Evolutionary conservation across 2,888 invertebrate genomes (phyloP), one percentile per base, ranked within the genome.

Genomic region (Agriotes lineatus): DNA sequence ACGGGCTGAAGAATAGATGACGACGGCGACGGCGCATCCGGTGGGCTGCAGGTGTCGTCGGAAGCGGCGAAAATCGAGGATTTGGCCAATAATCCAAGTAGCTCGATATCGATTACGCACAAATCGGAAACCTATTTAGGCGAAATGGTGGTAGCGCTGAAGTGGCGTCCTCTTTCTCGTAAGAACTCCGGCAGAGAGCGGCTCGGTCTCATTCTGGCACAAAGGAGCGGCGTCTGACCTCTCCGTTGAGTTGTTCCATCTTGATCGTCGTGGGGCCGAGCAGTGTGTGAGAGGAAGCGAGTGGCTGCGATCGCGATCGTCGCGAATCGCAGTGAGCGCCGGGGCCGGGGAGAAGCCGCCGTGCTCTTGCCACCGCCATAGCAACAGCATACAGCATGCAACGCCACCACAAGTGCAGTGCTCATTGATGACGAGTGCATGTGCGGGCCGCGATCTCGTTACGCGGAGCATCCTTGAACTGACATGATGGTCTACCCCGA

Each of bases 401-500:
- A 70, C 74, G 72, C 67, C 74, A 69, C 73, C 73, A 74, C 71
- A 74, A 74, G 74, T 77, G 74, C 72, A 75, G 77, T 78, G 76
- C 72, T 73, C 77, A 80, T 82, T 81, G 79, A 82, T 82, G 82
- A 80, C 81, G 77, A 80, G 82, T 80, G 81, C 80, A 81, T 81
- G 82, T 81, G 78, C 79, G 74, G 78, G 78, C 78, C 81, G 81
- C 81, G 82, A 82, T 78, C 78, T 81, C 72, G 79, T 80, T 74
- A 77, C 81, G 81, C 80, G 80, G 79, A 79, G 79, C 79, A 80
- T 81, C 75, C 79, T 80, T 75, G 81, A 81, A 74, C 79, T 71
- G 79, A 80, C 76, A 84, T 84, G 84, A 88, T 88, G 88, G 89
- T 89, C 82, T 89, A 89, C 84, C 89, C 89, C 78, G 89, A 89